A percentile compares a stretch with the other conserved stretches of the same genome.
Evolutionary conservation across 2,888 invertebrate genomes (phyloP).

Genomic region (Sicus ferrugineus): DNA sequence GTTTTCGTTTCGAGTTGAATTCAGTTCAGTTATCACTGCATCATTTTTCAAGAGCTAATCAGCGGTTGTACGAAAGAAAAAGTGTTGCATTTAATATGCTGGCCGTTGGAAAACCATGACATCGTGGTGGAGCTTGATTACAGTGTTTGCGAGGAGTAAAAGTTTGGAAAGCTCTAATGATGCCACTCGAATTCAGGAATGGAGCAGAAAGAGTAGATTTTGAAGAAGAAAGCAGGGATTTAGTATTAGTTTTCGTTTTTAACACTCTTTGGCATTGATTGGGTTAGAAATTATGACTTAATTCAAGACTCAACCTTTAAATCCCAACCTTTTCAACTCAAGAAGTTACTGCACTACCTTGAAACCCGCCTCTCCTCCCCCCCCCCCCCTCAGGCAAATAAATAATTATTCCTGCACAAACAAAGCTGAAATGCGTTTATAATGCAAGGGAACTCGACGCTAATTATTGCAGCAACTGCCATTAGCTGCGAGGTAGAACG

Average conservation of each 20-base stretch:
- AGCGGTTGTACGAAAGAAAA: not conserved
- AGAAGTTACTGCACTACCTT: not conserved
- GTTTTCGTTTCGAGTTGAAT: conserved; percentile 2
- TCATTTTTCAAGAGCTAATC: not conserved
- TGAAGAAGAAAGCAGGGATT: too few relatives aligned
- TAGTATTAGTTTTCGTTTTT: too few relatives aligned
- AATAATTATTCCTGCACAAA: conserved; percentile 20
- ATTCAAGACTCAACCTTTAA: not conserved
- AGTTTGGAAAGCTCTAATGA: conserved; percentile 1
- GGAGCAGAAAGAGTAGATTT: too few relatives aligned
- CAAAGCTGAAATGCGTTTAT: conserved; percentile 19
- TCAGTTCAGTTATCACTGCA: not conserved
- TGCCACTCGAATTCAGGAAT: not conserved
- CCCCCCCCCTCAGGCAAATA: not conserved
- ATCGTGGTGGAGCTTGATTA: not conserved
- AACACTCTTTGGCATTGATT: not conserved
- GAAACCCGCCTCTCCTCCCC: not conserved
- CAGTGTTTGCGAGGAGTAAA: conserved; percentile 11
- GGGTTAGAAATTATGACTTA: not conserved
- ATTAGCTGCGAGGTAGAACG: not conserved
- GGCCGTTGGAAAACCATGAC: conserved; percentile 1
- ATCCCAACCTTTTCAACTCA: not conserved
- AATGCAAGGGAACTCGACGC: conserved; percentile 12
- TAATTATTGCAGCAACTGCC: conserved; percentile 21
- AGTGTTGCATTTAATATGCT: too few relatives aligned